Evolutionary conservation across 2,113 vertebrate species (phyloP).

Genomic region (Fregata magnificens): DNA sequence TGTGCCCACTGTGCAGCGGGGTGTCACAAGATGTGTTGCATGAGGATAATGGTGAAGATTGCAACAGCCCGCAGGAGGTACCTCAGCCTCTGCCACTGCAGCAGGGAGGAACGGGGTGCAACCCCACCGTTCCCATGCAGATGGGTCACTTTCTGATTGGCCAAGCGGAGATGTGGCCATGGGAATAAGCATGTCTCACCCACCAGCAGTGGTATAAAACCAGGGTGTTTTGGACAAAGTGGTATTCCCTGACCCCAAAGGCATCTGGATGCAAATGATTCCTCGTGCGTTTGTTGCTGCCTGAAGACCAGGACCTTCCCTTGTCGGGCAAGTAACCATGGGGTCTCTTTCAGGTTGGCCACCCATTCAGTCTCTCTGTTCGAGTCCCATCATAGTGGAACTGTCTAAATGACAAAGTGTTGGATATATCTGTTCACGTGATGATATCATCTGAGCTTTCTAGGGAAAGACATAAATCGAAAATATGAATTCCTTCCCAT

Average conservation of each 20-base stretch:
- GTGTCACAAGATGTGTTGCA: neutral
- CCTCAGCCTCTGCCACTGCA: neutral
- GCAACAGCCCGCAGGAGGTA: neutral
- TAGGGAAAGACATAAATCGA: neutral
- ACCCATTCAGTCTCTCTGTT: neutral
- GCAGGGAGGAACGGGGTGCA: neutral
- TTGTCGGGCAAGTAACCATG: neutral
- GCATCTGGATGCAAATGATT: neutral
- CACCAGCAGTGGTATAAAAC: neutral
- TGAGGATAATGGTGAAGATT: neutral
- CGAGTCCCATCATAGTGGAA: neutral
- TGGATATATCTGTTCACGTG: neutral
- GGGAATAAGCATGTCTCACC: neutral
- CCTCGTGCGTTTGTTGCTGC: neutral
- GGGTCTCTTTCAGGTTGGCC: neutral
- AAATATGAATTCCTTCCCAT: neutral
- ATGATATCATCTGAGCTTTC: neutral
- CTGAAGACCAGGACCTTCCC: neutral
- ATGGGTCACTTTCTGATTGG: neutral
- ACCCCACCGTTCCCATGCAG: neutral
- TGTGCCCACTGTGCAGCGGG: fast-evolving
- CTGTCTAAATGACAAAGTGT: neutral
- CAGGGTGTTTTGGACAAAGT: neutral
- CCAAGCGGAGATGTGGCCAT: neutral
- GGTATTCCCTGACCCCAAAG: neutral